Evolutionary conservation across 37 sponge, comb jelly and placozoan genomes (phyloP).

Genomic region (Hormiphora californensis): DNA sequence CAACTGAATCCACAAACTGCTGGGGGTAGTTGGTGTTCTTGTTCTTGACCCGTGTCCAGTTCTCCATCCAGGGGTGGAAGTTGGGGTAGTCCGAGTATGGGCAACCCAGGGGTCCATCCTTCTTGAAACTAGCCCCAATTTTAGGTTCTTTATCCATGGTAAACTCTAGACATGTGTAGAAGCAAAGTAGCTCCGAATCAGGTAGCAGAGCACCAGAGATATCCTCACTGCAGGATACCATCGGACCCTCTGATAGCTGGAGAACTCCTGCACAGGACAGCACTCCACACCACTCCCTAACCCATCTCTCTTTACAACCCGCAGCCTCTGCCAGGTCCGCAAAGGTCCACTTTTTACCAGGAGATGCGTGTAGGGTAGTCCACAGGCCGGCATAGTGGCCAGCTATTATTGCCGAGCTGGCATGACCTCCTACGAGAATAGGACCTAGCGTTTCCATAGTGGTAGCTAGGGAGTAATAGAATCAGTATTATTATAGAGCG

Average conservation of each 20-base stretch:
- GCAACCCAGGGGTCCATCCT: conserved; percentile 40
- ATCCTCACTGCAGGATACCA: not conserved
- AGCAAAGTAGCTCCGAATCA: not conserved
- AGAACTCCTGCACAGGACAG: conserved; percentile 3
- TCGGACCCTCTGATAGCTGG: not conserved
- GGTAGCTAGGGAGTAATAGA: too few species aligned
- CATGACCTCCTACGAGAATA: conserved; percentile 14
- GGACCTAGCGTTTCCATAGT: conserved; percentile 21
- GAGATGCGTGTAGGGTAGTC: not conserved
- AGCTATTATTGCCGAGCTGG: conserved; percentile 20
- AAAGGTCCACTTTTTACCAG: conserved; percentile 1
- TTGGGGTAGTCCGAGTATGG: not conserved
- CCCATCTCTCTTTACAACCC: conserved; percentile 42
- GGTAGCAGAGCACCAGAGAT: not conserved
- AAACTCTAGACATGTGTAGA: conserved; percentile 6
- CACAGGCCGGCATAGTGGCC: conserved; percentile 48
- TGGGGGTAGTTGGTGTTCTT: not conserved
- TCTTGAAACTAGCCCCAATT: conserved; percentile 47
- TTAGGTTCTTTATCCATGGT: not conserved
- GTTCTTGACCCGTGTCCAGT: conserved; percentile 3
- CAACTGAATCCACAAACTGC: not conserved
- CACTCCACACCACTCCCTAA: conserved; percentile 32
- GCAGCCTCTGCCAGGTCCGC: conserved; percentile 23
- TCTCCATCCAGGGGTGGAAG: conserved; percentile 48
- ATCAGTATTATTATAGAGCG: too few species aligned